Percentiles rank a stretch among this genome's conserved stretches.
Conservation (phyloP, 1,140 invertebrate genomes). For the Meloidogyne chitwoodi region DNA sequence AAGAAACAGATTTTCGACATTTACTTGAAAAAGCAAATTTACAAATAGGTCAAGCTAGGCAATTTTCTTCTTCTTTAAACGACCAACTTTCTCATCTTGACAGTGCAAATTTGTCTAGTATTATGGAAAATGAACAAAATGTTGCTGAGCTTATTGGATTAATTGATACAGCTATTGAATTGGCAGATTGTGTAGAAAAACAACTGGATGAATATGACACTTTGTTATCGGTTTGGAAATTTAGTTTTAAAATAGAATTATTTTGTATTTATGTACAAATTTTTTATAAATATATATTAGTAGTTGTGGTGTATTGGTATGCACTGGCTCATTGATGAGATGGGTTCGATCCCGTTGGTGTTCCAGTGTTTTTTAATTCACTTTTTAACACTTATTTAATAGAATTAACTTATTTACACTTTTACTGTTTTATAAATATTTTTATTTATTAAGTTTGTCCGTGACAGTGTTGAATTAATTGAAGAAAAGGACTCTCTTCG, state of each 20-base stretch:
- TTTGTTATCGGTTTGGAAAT: slow-evolving; percentile 55
- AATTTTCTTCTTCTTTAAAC: slow-evolving; percentile 76
- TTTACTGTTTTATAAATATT: not conserved
- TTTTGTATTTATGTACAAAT: too few relatives aligned
- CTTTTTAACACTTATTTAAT: too few relatives aligned
- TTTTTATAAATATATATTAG: too few relatives aligned
- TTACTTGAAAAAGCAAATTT: slow-evolving; percentile 73
- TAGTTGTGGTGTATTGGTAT: not conserved
- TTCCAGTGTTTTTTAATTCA: too few relatives aligned
- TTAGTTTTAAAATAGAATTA: not conserved
- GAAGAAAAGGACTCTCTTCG: slow-evolving; percentile 85
- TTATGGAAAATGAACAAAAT: slow-evolving; percentile 45
- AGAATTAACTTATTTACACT: too few relatives aligned
- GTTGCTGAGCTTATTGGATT: slow-evolving; percentile 40
- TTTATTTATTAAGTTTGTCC: slow-evolving; percentile 61
- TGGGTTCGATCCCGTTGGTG: too few relatives aligned
- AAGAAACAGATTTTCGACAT: slow-evolving; percentile 72
- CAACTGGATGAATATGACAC: slow-evolving; percentile 62
- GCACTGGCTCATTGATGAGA: too few relatives aligned
- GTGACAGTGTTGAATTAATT: slow-evolving; percentile 69
- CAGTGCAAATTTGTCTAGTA: slow-evolving; percentile 66
- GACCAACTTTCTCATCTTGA: slow-evolving; percentile 77
- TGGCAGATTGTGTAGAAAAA: slow-evolving; percentile 60
- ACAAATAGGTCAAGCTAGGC: slow-evolving; percentile 78
- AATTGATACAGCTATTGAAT: slow-evolving; percentile 42